Base-by-base conservation (phyloP, 1,140 invertebrate genomes). In the Eumeta japonica region DNA sequence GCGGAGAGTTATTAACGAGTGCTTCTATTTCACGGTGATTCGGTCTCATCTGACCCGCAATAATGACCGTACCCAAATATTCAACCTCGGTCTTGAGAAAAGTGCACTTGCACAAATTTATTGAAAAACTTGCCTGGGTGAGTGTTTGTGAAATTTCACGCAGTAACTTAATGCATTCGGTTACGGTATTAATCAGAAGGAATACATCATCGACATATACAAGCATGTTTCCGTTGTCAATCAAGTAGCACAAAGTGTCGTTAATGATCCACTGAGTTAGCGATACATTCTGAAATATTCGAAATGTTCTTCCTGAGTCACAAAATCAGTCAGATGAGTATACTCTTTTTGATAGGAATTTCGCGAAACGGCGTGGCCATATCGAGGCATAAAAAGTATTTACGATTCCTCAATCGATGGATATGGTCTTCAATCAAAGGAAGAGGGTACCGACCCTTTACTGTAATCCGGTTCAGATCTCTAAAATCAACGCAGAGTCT, bases 401-500 rank as follows among this genome's bases (percentile, higher is more conserved):
- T 38, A 4, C 30, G 16, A 5, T 52, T 9, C 2, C 37, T 33
- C 18, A 44, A 30, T 3, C 33, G 15, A 15, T 44, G 36, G 14
- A 39, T 35, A 13, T 39, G 32, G 16, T 39, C 36, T 13, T 58
- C 49, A 4, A 61, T 51, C 9, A 41, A 29, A 7, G 58, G 57
- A 11, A 60, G 28, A 13, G 61, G 64, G 48, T 41, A 66, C 16
- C 44, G 27, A 29, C 62, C 57, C 37, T 43, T 50, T 3, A 44
- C 39, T 0, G 51, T 59, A 20, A 46, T 40, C 10, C 43, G 34
- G 39, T 66, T 71, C 7, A 71, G 24, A 19, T 14, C 29, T 12
- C 63, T 28, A 35, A 44, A 66, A 36, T 68, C 59, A 0, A 64
- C 46, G 36, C 57, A 63, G 10, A 62, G 41, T 12, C 59, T 12